A percentile compares a stretch with the other conserved stretches of the same genome.
phyloP scores from a whole-genome alignment of 2,113 vertebrate genomes.

The Theropithecus gelada region DNA sequence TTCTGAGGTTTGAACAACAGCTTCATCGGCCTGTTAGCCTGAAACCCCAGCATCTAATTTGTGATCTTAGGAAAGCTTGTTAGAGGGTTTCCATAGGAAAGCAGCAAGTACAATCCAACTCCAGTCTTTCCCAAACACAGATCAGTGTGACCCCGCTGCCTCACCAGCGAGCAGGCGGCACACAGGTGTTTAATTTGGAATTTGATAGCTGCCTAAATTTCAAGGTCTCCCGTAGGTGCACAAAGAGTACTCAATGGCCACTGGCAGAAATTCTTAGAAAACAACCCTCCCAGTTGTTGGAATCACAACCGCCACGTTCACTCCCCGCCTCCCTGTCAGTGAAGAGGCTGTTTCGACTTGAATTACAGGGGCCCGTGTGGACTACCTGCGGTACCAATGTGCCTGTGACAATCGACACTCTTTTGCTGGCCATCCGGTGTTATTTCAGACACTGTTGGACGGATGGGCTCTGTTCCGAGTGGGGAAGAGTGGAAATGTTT shows the following conservation, averaged over 20 bases:
- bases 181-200: constrained; percentile 65
- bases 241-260: constrained; percentile 33
- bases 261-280: constrained; percentile 62
- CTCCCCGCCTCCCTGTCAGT: constrained; percentile 6
- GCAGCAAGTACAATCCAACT: neutral
- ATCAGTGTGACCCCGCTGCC: neutral
- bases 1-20: neutral
- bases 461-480: constrained; percentile 43
- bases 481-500: neutral
- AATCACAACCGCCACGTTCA: constrained; percentile 36
- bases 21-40: neutral
- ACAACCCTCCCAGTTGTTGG: constrained; percentile 46
- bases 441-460: constrained; percentile 62
- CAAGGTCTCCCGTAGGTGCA: constrained; percentile 2
- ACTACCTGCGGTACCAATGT: constrained; percentile 24
- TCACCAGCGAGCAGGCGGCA: neutral
- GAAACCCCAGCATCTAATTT: neutral
- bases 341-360: constrained; percentile 57
- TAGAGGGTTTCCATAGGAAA: constrained; percentile 4
- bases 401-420: constrained; percentile 52
- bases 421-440: neutral
- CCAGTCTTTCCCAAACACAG: neutral
- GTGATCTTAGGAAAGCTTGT: neutral
- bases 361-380: constrained; percentile 44
- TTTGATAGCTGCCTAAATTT: constrained; percentile 61